A percentile compares a stretch with the other conserved stretches of the same genome.
Conservation (phyloP, 1,140 invertebrate species). For the Halesus radiatus region DNA sequence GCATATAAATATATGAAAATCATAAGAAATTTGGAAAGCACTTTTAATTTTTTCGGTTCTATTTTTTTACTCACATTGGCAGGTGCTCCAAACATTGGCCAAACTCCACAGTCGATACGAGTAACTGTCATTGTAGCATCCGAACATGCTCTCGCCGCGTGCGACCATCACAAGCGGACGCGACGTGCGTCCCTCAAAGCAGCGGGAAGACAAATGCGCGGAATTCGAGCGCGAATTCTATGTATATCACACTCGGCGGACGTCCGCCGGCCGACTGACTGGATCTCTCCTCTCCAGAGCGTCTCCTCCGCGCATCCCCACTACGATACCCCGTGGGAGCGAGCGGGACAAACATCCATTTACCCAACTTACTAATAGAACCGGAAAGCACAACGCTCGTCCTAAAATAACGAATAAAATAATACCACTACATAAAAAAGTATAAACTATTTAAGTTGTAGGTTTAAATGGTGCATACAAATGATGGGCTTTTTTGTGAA, state of each 20-base stretch:
- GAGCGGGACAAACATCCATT: slow-evolving; percentile 59
- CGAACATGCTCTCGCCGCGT: slow-evolving; percentile 77
- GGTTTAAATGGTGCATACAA: too few species aligned
- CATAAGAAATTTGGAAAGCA: slow-evolving; percentile 30
- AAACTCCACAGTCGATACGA: slow-evolving; percentile 80
- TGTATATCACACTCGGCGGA: slow-evolving; percentile 38
- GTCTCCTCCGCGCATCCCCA: slow-evolving; percentile 39
- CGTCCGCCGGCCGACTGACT: slow-evolving; percentile 55
- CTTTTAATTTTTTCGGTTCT: slow-evolving; percentile 25
- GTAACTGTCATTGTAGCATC: slow-evolving; percentile 77
- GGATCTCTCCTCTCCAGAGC: slow-evolving; percentile 43
- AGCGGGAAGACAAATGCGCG: slow-evolving; percentile 56
- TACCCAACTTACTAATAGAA: neutral
- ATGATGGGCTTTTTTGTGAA: neutral
- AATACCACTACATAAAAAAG: too few species aligned
- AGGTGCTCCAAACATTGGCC: slow-evolving; percentile 79
- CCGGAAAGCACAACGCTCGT: too few species aligned
- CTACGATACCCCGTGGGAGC: slow-evolving; percentile 58
- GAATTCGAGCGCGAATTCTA: slow-evolving; percentile 44
- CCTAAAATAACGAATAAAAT: too few species aligned
- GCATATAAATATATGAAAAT: slow-evolving; percentile 9
- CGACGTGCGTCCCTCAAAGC: slow-evolving; percentile 44
- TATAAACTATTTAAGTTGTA: too few species aligned
- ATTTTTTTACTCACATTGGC: slow-evolving; percentile 74
- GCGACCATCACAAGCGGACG: slow-evolving; percentile 72